Conservation (phyloP, 2,888 invertebrate genomes). For the Eristalis tenax region DNA sequence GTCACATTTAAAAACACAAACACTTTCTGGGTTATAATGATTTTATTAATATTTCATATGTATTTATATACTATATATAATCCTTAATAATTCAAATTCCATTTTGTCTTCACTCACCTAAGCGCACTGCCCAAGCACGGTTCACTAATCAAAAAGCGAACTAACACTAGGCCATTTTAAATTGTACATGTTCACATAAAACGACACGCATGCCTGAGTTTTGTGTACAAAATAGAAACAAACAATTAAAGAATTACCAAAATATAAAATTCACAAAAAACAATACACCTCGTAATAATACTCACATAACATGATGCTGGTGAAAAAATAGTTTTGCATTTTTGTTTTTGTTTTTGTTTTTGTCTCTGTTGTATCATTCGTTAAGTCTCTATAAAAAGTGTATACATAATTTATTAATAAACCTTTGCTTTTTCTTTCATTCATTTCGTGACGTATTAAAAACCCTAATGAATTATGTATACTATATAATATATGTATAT, state of each 20-base stretch:
- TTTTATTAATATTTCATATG: constrained; percentile 27
- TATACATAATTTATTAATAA: constrained; percentile 16
- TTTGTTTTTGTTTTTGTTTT: constrained; percentile 12
- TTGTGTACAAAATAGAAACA: background rate
- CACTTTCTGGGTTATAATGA: constrained; percentile 1
- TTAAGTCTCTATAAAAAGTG: constrained; percentile 38
- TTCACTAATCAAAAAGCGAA: constrained; percentile 16
- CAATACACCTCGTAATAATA: constrained; percentile 6
- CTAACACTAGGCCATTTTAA: background rate
- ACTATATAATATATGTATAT: constrained; percentile 6
- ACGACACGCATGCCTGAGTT: background rate
- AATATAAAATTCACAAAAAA: background rate
- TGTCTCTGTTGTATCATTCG: background rate
- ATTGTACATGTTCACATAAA: background rate
- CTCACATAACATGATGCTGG: constrained; percentile 24
- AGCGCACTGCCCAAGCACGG: background rate
- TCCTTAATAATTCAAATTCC: constrained; percentile 8
- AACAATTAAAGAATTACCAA: background rate
- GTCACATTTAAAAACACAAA: background rate
- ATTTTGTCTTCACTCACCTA: background rate
- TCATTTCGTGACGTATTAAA: background rate
- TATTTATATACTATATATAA: constrained; percentile 15
- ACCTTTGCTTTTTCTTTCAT: background rate
- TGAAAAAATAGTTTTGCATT: constrained; percentile 51
- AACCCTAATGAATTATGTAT: constrained; percentile 2